These are phyloP conservation scores for Meteorus colon DNA, from an alignment of 2,888 invertebrate species.

Conservation along the genomic window DNA sequence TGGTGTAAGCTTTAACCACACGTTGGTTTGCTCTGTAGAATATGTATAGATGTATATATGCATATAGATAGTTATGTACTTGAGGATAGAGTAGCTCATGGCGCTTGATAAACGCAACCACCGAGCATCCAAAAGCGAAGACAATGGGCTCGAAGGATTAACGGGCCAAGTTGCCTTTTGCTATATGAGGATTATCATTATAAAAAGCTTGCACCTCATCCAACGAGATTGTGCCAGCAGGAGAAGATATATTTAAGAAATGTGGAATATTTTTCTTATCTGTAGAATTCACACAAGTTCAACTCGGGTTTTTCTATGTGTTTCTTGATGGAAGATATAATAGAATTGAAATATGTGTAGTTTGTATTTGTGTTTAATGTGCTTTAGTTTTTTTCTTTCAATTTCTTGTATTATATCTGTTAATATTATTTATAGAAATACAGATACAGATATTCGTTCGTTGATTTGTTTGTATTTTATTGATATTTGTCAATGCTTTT, in stretches of 20 bases:
- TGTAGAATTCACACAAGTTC: too few species aligned
- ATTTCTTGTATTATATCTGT: too few species aligned
- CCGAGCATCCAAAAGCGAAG: constrained; percentile 39
- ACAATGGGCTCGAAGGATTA: constrained; percentile 44
- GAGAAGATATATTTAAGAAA: not conserved
- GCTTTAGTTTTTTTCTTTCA: too few species aligned
- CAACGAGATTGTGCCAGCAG: constrained; percentile 32
- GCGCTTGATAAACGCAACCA: constrained; percentile 43
- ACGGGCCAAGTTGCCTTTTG: constrained; percentile 39
- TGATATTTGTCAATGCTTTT: too few species aligned
- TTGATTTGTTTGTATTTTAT: too few species aligned
- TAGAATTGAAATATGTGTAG: too few species aligned
- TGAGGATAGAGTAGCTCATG: constrained; percentile 3
- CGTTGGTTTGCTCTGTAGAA: constrained; percentile 22
- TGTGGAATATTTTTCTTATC: too few species aligned
- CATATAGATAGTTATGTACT: not conserved
- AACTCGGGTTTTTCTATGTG: too few species aligned
- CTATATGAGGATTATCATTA: constrained; percentile 10
- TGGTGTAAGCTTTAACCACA: constrained; percentile 8
- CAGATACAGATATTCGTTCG: too few species aligned
- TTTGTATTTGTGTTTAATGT: too few species aligned
- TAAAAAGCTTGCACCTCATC: constrained; percentile 1
- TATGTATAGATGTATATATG: not conserved
- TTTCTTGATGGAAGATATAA: too few species aligned
- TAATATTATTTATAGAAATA: too few species aligned